Percentiles rank a stretch among this genome's conserved stretches.
Evolutionary conservation across 2,113 vertebrate species (phyloP).

Genomic region (Bostrychus sinensis): DNA sequence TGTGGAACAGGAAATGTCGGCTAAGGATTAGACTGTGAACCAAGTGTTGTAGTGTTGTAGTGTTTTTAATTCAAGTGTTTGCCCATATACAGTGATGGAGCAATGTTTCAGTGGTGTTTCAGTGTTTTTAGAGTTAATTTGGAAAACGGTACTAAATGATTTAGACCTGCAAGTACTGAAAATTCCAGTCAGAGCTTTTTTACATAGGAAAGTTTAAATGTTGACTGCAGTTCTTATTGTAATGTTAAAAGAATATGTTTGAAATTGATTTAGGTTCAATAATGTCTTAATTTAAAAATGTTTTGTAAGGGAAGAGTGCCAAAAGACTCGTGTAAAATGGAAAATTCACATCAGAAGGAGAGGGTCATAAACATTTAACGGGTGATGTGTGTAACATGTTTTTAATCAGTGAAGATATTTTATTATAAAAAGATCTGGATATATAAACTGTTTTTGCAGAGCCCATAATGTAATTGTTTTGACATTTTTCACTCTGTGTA

Average conservation of each 20-base stretch:
- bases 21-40: conserved; percentile 66
- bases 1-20: conserved; percentile 88
- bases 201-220: background rate
- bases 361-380: no score
- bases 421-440: background rate
- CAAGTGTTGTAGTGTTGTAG: no score
- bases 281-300: conserved; percentile 34
- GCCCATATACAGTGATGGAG: background rate
- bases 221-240: conserved; percentile 16
- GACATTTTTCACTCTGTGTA: background rate
- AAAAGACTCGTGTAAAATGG: background rate
- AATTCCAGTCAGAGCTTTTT: conserved; percentile 1
- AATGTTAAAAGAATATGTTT: conserved; percentile 19
- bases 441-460: background rate
- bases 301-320: background rate
- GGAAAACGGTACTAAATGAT: conserved; percentile 7
- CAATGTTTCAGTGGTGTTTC: conserved; percentile 16
- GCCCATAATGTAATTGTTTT: background rate
- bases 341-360: background rate
- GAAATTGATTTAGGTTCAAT: conserved; percentile 40
- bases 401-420: background rate
- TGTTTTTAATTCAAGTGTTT: conserved; percentile 5
- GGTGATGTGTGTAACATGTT: background rate
- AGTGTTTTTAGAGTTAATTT: conserved; percentile 9
- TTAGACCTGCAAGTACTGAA: background rate